A percentile compares a stretch with the other conserved stretches of the same genome.
These are phyloP conservation scores for Eupsilia transversa DNA, from an alignment of 2,888 invertebrate species.

Conservation along the genomic window DNA sequence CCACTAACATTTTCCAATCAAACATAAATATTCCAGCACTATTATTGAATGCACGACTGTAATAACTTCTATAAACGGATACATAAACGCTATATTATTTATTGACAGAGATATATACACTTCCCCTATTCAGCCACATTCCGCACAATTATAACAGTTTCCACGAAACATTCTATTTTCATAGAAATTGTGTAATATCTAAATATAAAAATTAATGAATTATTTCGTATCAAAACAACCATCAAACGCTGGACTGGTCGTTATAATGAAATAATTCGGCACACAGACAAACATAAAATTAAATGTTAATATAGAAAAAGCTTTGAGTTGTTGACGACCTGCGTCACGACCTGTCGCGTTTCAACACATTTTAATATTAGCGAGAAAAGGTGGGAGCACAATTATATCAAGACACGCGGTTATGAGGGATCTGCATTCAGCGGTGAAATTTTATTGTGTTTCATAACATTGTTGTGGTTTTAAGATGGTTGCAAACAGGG, in stretches of 20 bases:
- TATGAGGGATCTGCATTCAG: neutral
- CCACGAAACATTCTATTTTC: slow-evolving; percentile 9
- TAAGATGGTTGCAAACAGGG: neutral
- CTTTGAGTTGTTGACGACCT: slow-evolving; percentile 30
- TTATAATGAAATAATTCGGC: slow-evolving; percentile 43
- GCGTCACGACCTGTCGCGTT: slow-evolving; percentile 50
- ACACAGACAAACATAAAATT: slow-evolving; percentile 35
- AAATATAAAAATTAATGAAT: slow-evolving; percentile 14
- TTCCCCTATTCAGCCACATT: slow-evolving; percentile 1
- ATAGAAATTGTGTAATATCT: neutral
- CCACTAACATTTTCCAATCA: neutral
- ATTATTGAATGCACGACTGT: neutral
- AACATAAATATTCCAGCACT: neutral
- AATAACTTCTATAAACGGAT: neutral
- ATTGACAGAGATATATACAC: slow-evolving; percentile 22
- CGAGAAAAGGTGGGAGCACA: slow-evolving; percentile 38
- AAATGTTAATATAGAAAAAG: slow-evolving; percentile 46
- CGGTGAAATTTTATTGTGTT: neutral
- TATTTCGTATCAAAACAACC: slow-evolving; percentile 30
- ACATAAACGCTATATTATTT: slow-evolving; percentile 3
- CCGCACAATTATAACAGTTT: slow-evolving; percentile 3
- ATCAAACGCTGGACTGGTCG: slow-evolving; percentile 34
- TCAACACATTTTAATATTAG: slow-evolving; percentile 47
- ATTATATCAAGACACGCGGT: slow-evolving; percentile 6
- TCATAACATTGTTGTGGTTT: too few species aligned